Conservation (phyloP, 2,113 vertebrate genomes). For the Xiphophorus couchianus region DNA sequence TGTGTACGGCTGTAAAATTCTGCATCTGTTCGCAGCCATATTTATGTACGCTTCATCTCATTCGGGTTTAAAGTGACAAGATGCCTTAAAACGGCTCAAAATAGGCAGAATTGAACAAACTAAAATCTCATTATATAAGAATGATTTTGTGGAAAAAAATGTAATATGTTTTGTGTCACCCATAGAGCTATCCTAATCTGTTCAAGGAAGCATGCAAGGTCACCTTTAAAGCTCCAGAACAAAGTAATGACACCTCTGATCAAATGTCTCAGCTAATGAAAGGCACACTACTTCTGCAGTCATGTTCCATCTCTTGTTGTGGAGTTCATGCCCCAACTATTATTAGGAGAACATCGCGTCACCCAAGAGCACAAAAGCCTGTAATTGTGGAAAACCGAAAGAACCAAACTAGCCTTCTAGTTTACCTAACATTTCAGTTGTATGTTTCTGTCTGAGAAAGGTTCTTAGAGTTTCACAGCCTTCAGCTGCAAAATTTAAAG, state of each 20-base stretch:
- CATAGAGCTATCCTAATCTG: no score
- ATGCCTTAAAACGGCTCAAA: no score
- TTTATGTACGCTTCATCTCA: no score
- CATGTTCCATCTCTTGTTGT: background rate
- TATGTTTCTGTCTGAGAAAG: background rate
- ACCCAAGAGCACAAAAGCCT: slow-evolving; percentile 22
- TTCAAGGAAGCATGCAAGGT: no score
- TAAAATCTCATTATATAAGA: no score
- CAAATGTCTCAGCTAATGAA: slow-evolving; percentile 44
- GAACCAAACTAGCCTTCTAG: slow-evolving; percentile 28
- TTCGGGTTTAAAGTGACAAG: no score
- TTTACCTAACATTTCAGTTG: slow-evolving; percentile 7
- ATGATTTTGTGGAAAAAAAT: no score
- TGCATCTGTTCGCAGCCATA: no score
- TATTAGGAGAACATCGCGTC: slow-evolving; percentile 39
- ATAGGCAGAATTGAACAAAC: no score
- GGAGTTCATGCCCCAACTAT: background rate
- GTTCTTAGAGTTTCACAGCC: background rate
- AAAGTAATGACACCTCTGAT: slow-evolving; percentile 13
- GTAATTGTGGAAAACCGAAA: slow-evolving; percentile 43
- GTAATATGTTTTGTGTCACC: no score
- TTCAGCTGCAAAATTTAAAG: background rate
- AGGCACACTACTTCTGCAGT: slow-evolving; percentile 4
- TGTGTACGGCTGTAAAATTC: no score
- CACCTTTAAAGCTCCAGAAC: background rate